phyloP scores from a whole-genome alignment of 2,888 invertebrate species.

The Bellardia bayeri region DNA sequence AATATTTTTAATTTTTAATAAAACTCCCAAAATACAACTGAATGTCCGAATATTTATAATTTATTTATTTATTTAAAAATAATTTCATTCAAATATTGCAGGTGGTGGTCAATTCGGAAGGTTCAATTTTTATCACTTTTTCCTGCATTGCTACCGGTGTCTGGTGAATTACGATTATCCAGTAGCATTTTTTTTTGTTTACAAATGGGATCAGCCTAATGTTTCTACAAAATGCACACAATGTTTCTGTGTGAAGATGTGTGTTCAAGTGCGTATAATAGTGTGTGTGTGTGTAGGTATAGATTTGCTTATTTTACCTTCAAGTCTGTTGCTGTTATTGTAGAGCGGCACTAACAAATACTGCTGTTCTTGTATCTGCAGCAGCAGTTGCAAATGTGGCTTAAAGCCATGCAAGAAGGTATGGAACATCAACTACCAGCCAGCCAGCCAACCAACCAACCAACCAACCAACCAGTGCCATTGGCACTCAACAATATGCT shows the following conservation, averaged over 20 bases:
- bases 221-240: neutral
- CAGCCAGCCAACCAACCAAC: conserved; percentile 6
- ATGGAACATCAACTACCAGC: conserved; percentile 53
- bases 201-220: neutral
- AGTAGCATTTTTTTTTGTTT: too few relatives aligned
- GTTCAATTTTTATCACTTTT: too few relatives aligned
- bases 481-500: conserved; percentile 71
- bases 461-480: conserved; percentile 50
- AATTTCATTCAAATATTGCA: too few relatives aligned
- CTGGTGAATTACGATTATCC: too few relatives aligned
- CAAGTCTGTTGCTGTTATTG: conserved; percentile 16
- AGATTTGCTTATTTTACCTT: conserved; percentile 9
- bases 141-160: too few relatives aligned
- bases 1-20: too few relatives aligned
- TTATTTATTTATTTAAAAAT: too few relatives aligned
- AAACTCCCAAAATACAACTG: too few relatives aligned
- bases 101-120: too few relatives aligned
- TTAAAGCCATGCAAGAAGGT: conserved; percentile 54
- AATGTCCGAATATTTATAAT: too few relatives aligned
- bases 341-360: neutral
- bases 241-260: conserved; percentile 16
- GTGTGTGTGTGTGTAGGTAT: conserved; percentile 10
- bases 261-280: conserved; percentile 8
- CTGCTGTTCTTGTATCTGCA: neutral
- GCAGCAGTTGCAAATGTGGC: conserved; percentile 59